These are phyloP conservation scores for Sebastes cheni DNA, from an alignment of 2,797 vertebrate species.

Conservation along the genomic window DNA sequence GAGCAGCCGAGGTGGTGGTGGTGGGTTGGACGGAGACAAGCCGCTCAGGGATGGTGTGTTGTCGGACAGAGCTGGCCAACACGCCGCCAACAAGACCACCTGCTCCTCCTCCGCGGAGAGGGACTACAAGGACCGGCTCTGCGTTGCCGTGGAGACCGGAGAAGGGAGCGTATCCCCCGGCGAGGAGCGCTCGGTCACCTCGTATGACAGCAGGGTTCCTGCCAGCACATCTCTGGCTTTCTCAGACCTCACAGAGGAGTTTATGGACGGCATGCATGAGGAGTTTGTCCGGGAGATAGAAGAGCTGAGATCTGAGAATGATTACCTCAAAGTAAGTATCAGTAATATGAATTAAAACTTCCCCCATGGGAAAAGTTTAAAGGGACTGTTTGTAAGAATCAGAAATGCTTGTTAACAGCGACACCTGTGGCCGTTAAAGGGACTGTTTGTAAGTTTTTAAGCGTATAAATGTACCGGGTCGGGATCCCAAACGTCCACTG, in stretches of 20 bases:
- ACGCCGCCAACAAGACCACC: constrained; percentile 45
- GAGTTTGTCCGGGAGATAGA: constrained; percentile 93
- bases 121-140: constrained; percentile 76
- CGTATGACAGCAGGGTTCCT: constrained; percentile 91
- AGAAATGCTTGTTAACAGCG: too few species aligned
- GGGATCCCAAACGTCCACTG: too few species aligned
- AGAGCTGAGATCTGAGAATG: constrained; percentile 95
- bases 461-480: too few species aligned
- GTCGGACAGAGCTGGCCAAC: constrained; percentile 53
- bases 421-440: too few species aligned
- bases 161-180: constrained; percentile 81
- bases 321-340: constrained; percentile 94
- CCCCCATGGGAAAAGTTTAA: too few species aligned
- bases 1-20: constrained; percentile 71
- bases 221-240: constrained; percentile 95
- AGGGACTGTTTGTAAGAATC: too few species aligned
- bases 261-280: constrained; percentile 90
- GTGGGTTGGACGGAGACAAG: constrained; percentile 66
- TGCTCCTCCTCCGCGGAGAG: constrained; percentile 52
- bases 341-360: too few species aligned
- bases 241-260: constrained; percentile 96
- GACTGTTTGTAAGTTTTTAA: too few species aligned
- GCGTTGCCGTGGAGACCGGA: constrained; percentile 68
- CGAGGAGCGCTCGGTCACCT: constrained; percentile 88
- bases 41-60: constrained; percentile 53